A percentile compares a stretch with the other conserved stretches of the same genome.
These are phyloP conservation scores for Poicephalus meyeri DNA, from an alignment of 2,113 vertebrate species.

Conservation along the genomic window DNA sequence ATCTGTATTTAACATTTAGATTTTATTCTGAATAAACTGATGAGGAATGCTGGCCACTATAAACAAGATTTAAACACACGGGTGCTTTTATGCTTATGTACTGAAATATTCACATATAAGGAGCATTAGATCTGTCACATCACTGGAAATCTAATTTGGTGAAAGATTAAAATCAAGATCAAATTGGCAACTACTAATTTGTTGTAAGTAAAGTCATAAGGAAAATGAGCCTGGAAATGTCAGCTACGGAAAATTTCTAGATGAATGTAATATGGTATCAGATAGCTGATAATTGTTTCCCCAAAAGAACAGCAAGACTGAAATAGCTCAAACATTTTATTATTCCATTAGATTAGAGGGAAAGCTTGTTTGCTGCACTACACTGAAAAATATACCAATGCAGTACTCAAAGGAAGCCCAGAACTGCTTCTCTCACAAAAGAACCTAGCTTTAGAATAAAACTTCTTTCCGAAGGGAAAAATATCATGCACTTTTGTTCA, in stretches of 20 bases:
- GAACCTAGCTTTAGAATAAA: neutral
- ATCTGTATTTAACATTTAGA: slow-evolving; percentile 13
- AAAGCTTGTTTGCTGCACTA: neutral
- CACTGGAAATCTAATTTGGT: slow-evolving; percentile 39
- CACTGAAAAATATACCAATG: slow-evolving; percentile 16
- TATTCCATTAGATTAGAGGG: slow-evolving; percentile 40
- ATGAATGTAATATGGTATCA: slow-evolving; percentile 34
- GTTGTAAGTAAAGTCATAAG: slow-evolving; percentile 34
- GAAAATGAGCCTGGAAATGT: slow-evolving; percentile 49
- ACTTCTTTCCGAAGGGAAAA: slow-evolving; percentile 16
- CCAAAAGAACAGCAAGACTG: slow-evolving; percentile 47
- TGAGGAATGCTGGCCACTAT: neutral
- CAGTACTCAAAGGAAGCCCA: neutral
- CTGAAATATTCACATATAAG: slow-evolving; percentile 20
- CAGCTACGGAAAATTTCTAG: slow-evolving; percentile 43
- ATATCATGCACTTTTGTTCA: slow-evolving; percentile 2
- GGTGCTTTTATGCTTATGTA: neutral
- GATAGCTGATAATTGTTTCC: slow-evolving; percentile 52
- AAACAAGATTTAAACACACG: slow-evolving; percentile 27
- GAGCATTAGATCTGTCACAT: slow-evolving; percentile 22
- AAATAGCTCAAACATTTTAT: slow-evolving; percentile 60
- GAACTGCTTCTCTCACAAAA: neutral
- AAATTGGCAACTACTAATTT: slow-evolving; percentile 55
- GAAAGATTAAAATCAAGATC: slow-evolving; percentile 55
- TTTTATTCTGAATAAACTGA: slow-evolving; percentile 27